Conservation (phyloP, 2,113 vertebrate genomes). For the Vulpes ferrilata region DNA sequence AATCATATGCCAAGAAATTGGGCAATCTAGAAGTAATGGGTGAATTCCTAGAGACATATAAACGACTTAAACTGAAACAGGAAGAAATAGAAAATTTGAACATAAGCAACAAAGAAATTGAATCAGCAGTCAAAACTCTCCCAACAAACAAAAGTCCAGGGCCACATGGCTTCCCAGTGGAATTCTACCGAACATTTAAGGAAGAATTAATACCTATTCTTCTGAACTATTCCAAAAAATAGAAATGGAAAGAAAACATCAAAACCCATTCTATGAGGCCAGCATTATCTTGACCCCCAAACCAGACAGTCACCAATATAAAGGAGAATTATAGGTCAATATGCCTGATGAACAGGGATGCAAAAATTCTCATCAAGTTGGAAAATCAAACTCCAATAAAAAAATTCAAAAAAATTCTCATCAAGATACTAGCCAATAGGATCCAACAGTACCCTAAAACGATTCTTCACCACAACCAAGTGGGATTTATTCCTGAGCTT, state of each 20-base stretch:
- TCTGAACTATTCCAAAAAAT: neutral
- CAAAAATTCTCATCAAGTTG: neutral
- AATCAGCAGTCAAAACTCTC: neutral
- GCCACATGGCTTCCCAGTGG: neutral
- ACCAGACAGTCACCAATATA: neutral
- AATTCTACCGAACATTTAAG: neutral
- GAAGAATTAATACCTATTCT: neutral
- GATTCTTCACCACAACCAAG: neutral
- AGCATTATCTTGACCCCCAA: neutral
- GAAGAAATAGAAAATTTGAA: no score
- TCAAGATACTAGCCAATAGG: neutral
- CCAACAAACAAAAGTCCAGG: neutral
- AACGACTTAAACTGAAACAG: no score
- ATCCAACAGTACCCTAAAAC: neutral
- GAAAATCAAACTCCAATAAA: no score
- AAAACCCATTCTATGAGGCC: neutral
- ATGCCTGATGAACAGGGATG: neutral
- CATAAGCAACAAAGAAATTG: neutral
- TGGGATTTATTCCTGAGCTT: neutral
- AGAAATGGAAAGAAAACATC: neutral
- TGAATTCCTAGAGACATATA: no score
- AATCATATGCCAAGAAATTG: no score
- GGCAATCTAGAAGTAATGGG: no score
- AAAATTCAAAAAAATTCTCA: neutral
- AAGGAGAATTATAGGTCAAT: neutral